These are phyloP conservation scores for Taxidea taxus DNA, from an alignment of 2,113 vertebrate species.

Conservation along the genomic window DNA sequence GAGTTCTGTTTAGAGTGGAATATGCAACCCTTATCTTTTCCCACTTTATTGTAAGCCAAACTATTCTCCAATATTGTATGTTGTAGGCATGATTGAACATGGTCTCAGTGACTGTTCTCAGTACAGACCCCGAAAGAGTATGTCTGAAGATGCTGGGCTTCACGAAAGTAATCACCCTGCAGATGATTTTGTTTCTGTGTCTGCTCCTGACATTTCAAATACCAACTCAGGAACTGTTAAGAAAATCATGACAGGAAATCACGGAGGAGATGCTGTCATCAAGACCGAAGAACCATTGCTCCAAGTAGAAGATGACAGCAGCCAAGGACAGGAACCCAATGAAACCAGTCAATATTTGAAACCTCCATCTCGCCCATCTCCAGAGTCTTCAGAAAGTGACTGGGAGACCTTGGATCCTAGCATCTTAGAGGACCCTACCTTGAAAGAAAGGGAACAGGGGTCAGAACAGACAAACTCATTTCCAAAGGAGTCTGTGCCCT, in stretches of 20 bases:
- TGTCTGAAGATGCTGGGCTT: slow-evolving; percentile 87
- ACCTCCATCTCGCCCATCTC: slow-evolving; percentile 85
- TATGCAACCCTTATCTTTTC: background rate
- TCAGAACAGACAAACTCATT: slow-evolving; percentile 74
- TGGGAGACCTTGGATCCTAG: slow-evolving; percentile 97
- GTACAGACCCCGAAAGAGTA: slow-evolving; percentile 90
- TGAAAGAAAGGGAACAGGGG: slow-evolving; percentile 74
- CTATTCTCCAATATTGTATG: background rate
- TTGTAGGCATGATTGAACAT: slow-evolving; percentile 95
- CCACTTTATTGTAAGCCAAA: background rate
- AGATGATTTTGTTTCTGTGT: slow-evolving; percentile 83
- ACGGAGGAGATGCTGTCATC: slow-evolving; percentile 26
- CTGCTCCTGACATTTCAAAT: slow-evolving; percentile 77
- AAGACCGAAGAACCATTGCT: slow-evolving; percentile 54
- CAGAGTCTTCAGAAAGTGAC: slow-evolving; percentile 94
- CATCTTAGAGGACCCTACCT: slow-evolving; percentile 85
- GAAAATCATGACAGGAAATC: slow-evolving; percentile 50
- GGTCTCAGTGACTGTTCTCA: slow-evolving; percentile 95
- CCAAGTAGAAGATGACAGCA: slow-evolving; percentile 52
- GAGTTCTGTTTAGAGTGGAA: background rate
- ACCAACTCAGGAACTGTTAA: slow-evolving; percentile 55
- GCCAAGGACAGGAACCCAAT: slow-evolving; percentile 60
- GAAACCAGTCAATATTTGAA: slow-evolving; percentile 80
- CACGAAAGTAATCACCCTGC: slow-evolving; percentile 71
- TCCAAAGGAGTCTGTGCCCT: slow-evolving; percentile 70